These are phyloP conservation scores for Stictonetta naevosa DNA, from an alignment of 2,113 vertebrate genomes.

Conservation along the genomic window DNA sequence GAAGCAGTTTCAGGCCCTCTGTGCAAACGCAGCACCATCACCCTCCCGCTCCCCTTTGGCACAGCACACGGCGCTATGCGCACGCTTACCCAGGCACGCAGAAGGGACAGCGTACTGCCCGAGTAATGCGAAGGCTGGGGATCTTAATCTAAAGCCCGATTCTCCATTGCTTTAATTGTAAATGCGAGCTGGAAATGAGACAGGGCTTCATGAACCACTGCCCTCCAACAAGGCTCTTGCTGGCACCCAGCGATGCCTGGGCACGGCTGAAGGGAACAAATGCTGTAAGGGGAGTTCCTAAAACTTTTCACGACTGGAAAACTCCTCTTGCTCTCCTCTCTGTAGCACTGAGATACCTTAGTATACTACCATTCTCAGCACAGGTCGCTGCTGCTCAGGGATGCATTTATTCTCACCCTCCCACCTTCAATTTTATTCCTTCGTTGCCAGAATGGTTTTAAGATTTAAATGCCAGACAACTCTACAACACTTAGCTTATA, in stretches of 20 bases:
- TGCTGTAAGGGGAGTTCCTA: background rate
- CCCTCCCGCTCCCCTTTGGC: background rate
- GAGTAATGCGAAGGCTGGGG: background rate
- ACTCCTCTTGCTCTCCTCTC: background rate
- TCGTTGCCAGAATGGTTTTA: background rate
- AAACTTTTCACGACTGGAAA: background rate
- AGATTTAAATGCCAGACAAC: background rate
- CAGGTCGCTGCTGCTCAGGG: background rate
- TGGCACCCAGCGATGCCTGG: background rate
- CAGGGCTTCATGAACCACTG: background rate
- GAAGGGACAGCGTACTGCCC: background rate
- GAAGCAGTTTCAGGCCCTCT: background rate
- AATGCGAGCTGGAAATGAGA: background rate
- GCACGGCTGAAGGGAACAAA: background rate
- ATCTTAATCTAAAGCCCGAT: background rate
- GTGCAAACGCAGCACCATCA: too few relatives aligned
- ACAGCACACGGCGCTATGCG: background rate
- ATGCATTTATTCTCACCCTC: background rate
- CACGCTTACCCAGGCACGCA: fast-evolving
- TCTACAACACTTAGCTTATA: background rate
- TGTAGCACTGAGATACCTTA: background rate
- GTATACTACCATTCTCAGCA: background rate
- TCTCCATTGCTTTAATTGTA: background rate
- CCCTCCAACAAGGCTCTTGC: background rate
- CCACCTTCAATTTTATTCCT: background rate